phyloP scores from a whole-genome alignment of 2,888 invertebrate genomes.

The Charanyca ferruginea region DNA sequence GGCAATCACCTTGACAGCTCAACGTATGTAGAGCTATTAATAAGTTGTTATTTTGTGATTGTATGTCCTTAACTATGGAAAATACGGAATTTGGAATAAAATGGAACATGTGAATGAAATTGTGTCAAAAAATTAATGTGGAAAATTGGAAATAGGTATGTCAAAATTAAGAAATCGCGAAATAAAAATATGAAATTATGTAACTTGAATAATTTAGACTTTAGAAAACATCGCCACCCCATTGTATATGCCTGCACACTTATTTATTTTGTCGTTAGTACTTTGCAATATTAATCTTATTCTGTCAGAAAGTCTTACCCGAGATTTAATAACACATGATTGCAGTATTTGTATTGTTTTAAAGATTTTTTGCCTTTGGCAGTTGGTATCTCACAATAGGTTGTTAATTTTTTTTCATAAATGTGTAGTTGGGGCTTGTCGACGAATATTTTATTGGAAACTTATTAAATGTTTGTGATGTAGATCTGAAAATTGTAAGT shows the following conservation, averaged over 20 bases:
- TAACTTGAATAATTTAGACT: too few relatives aligned
- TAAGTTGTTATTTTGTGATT: too few relatives aligned
- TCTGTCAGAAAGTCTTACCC: conserved; percentile 11
- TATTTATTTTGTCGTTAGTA: conserved; percentile 4
- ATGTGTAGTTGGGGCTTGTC: conserved; percentile 43
- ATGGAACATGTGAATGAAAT: too few relatives aligned
- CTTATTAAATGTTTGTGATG: conserved; percentile 7
- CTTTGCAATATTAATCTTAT: conserved; percentile 50
- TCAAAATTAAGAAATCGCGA: too few relatives aligned
- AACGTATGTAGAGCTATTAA: too few relatives aligned
- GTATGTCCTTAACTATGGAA: too few relatives aligned
- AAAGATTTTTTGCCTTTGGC: conserved; percentile 41
- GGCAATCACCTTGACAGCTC: background rate
- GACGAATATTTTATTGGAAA: conserved; percentile 34
- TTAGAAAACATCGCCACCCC: too few relatives aligned
- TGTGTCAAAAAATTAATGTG: too few relatives aligned
- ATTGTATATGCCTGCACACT: background rate
- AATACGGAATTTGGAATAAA: too few relatives aligned
- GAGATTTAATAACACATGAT: conserved; percentile 58
- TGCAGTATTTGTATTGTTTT: conserved; percentile 55
- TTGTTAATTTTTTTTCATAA: conserved; percentile 44
- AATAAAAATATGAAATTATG: too few relatives aligned
- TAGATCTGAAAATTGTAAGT: background rate
- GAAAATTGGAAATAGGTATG: too few relatives aligned
- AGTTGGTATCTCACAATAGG: conserved; percentile 14